Evolutionary conservation across 2,797 vertebrate genomes (phyloP), one percentile per base, ranked within the genome.

Genomic region (Babyrousa celebensis): DNA sequence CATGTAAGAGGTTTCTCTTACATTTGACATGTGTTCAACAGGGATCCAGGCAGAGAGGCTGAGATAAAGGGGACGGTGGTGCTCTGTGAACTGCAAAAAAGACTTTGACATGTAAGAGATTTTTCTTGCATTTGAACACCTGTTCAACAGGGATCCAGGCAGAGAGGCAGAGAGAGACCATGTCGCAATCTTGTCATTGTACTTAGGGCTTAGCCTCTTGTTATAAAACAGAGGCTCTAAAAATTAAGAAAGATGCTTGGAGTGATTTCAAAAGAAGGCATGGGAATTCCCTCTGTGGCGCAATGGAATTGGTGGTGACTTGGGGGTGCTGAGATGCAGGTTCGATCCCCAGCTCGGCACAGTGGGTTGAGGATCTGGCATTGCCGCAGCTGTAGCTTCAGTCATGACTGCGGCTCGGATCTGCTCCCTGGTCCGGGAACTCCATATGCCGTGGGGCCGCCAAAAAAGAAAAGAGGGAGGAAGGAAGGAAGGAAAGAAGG

Each of bases 1-100:
- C 75, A 48, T 3, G 18, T 8, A 80, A 68, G 91, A 78, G 36
- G 80, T 25, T 48, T 48, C 43, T 48, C 43, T 48, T 48, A 48
- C 43, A 48, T 48, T 7, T 4, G 83, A 15, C 12, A 86, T 29
- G 17, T 52, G 36, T 36, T 56, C 78, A 56, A 52, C 58, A 92
- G 75, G 89, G 77, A 70, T 77, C 91, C 15, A 56, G 63, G 71
- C 83, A 40, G 43, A 83, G 43, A 48, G 86, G 3, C 62, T 23
- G 78, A 97, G 96, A 97, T 97, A 89, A 89, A 68, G 29, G 8
- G 6, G 20, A 48, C 15, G 68, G 54, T 48, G 92, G 89, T 36
- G 43, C 56, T 77, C 86, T 10, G 0, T 63, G 52, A 85, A 48
- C 85, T 32, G 67, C 68, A 91, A 71, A 36, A 89, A 48, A 48